These are phyloP conservation scores for Agriopis aurantiaria DNA, from an alignment of 2,888 invertebrate genomes.

Conservation along the genomic window DNA sequence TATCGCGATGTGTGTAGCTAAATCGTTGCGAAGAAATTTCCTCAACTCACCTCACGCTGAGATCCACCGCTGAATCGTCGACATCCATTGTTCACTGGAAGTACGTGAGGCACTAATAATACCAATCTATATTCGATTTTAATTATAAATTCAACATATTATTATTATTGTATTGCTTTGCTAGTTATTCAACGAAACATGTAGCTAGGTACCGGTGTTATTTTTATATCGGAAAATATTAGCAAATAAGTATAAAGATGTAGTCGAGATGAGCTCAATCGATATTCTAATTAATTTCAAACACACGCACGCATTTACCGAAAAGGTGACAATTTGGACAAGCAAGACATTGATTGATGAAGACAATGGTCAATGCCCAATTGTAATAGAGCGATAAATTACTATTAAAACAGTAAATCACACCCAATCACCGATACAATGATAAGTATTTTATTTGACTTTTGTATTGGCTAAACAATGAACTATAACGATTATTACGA, in stretches of 20 bases:
- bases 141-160: not conserved
- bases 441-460: not conserved
- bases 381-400: not conserved
- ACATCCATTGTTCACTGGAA: slow-evolving; percentile 91
- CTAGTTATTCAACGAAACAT: not conserved
- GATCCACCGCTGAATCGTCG: slow-evolving; percentile 95
- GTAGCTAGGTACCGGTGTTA: not conserved
- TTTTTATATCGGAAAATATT: slow-evolving; percentile 15
- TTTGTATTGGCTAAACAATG: not conserved
- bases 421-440: not conserved
- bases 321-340: slow-evolving; percentile 51
- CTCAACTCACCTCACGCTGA: slow-evolving; percentile 91
- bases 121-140: slow-evolving; percentile 39
- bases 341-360: slow-evolving; percentile 43
- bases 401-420: not conserved
- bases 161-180: not conserved
- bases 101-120: slow-evolving; percentile 58
- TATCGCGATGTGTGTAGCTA: not conserved
- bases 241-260: not conserved
- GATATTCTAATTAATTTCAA: slow-evolving; percentile 51
- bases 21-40: slow-evolving; percentile 11
- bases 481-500: not conserved
- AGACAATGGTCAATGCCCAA: slow-evolving; percentile 4
- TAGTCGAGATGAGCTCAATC: slow-evolving; percentile 27
- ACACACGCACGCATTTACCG: slow-evolving; percentile 69